Evolutionary conservation across 2,797 vertebrate species (phyloP), one percentile per base, ranked within the genome.

Genomic region (Sparus aurata): DNA sequence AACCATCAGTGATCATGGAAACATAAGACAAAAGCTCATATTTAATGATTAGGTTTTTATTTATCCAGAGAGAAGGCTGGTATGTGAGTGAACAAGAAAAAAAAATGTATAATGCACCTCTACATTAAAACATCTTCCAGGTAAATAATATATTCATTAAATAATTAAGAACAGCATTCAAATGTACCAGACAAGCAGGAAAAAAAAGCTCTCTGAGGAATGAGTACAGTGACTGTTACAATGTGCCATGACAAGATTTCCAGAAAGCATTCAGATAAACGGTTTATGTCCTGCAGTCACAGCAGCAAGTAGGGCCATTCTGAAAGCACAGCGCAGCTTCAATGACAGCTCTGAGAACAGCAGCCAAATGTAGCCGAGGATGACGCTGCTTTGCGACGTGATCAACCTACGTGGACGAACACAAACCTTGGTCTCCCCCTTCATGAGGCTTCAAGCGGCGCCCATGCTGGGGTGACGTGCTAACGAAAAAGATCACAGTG

Each of bases 181-280:
- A 97, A 96, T 97, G 96, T 97, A 98, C 97, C 97, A 98, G 96
- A 96, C 94, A 97, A 97, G 96, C 96, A 95, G n/a, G 83, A 94
- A 85, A 94, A 93, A 95, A 95, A 95, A 93, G 93, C 93, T 85
- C 85, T 94, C 93, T 87, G 89, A 93, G 94, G 92, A 95, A 96
- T 94, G 96, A 97, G 94, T 97, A 97, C 96, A 97, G 97, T 97
- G 96, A 97, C 94, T 94, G 93, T 89, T 94, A 95, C 86, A 94
- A 97, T 97, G 96, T 95, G 95, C 94, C 93, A 87, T 79, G 90
- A 94, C 87, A 86, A 75, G 82, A 79, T 85, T 77, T 84, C 77
- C 80, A 83, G 69, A 62, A 79, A 83, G 79, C 86, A 69, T 90
- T 80, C 53, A 82, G 89, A 52, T 64, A 73, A 34, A 82, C 25